Evolutionary conservation across 2,888 invertebrate species (phyloP), one percentile per base, ranked within the genome.

Genomic region (Thecocarcelia acutangulata): DNA sequence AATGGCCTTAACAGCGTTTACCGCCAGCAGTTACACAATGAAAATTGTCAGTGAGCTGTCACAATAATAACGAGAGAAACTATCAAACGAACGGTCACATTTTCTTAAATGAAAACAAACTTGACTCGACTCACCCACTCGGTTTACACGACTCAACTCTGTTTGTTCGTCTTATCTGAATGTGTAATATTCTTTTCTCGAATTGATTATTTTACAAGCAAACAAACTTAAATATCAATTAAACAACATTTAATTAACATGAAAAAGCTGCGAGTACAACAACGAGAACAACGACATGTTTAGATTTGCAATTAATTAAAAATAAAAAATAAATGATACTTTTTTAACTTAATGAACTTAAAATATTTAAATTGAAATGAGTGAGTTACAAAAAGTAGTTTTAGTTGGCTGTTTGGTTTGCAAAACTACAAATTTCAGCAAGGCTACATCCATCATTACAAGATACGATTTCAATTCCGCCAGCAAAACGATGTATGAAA

Each of bases 201-300:
- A 50, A 56, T 59, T 59, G 40, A 70, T 70, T 70, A 40, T 40
- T 50, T 66, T 52, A 56, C 28, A 42, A 17, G 24, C 28, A 42
- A 66, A 56, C 15, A 33, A 58, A 61, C 33, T 50, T 54, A 68
- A 66, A 76, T 70, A 83, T 81, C 84, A 76, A 84, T 84, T 83
- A 81, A 83, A 83, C 63, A 83, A 48, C 74, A 82, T 83, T 84
- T 84, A 82, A 84, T 83, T 82, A 76, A 77, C 56, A 15, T 50
- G 54, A 37, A 74, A 56, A 13, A 21, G 15, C 6, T 40, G 9
- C 33, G 8, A 33, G 9, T 33, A 50, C 58, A 63, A 42, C 50
- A 61, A 56, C 61, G 42, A 52, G 59, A 75, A 66, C 48, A 52
- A 74, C 63, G 46, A 75, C 80, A 80, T 83, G 80, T 68, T 64